Evolutionary conservation across 2,888 invertebrate species (phyloP).

Genomic region (Pteria penguin): DNA sequence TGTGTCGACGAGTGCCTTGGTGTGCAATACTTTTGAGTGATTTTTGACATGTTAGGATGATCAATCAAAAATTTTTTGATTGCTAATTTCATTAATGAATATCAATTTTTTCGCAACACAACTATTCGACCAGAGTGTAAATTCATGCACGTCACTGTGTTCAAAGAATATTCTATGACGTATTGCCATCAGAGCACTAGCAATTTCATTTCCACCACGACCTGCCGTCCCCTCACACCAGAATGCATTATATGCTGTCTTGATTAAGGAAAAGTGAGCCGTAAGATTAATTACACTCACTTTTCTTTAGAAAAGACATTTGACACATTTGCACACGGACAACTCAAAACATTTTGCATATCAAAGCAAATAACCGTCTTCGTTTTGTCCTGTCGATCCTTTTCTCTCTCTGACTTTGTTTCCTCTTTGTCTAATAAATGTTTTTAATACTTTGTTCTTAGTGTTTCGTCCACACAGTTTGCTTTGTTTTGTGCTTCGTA

Average conservation of each 20-base stretch:
- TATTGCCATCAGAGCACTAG: slow-evolving; percentile 15
- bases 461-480: background rate
- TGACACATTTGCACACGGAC: slow-evolving; percentile 41
- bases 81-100: slow-evolving; percentile 44
- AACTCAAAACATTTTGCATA: slow-evolving; percentile 46
- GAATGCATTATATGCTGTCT: slow-evolving; percentile 38
- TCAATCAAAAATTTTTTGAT: slow-evolving; percentile 38
- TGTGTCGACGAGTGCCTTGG: slow-evolving; percentile 47
- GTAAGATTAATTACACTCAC: slow-evolving; percentile 48
- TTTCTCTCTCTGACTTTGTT: slow-evolving; percentile 38
- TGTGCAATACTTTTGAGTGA: slow-evolving; percentile 36
- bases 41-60: slow-evolving; percentile 9
- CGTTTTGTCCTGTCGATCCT: slow-evolving; percentile 34
- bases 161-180: background rate
- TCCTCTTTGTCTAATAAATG: slow-evolving; percentile 38
- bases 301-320: slow-evolving; percentile 47
- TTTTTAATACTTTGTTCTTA: slow-evolving; percentile 16
- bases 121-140: slow-evolving; percentile 13
- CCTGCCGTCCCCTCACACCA: slow-evolving; percentile 31
- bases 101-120: slow-evolving; percentile 47
- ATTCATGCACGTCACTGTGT: background rate
- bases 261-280: slow-evolving; percentile 41
- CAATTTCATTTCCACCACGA: slow-evolving; percentile 4
- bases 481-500: slow-evolving; percentile 10
- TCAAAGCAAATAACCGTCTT: slow-evolving; percentile 47